Evolutionary conservation across 2,888 invertebrate species (phyloP).

Genomic region (Euzetes globulus): DNA sequence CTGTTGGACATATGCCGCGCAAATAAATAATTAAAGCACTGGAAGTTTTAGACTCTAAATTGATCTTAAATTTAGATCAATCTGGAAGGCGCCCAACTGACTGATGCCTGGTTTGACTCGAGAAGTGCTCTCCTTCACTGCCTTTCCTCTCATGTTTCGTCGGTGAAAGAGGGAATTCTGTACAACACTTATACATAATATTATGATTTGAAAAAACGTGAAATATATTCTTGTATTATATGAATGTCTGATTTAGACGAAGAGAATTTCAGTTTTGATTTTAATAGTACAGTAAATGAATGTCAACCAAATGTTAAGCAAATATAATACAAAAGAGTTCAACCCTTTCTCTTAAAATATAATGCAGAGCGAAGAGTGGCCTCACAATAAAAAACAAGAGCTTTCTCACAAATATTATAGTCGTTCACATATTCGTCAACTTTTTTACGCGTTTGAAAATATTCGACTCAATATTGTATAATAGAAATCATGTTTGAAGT

Average conservation of each 20-base stretch:
- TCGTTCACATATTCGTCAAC: neutral
- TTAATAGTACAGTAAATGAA: constrained; percentile 10
- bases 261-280: constrained; percentile 9
- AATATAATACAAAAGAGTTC: constrained; percentile 9
- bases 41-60: neutral
- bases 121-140: neutral
- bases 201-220: neutral
- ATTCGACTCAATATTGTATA: neutral
- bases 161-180: neutral
- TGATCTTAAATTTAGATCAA: too few species aligned
- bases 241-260: neutral
- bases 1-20: neutral
- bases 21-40: neutral
- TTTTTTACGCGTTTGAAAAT: neutral
- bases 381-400: constrained; percentile 6
- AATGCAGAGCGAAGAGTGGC: constrained; percentile 2
- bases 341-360: neutral
- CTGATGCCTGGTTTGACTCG: neutral
- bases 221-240: neutral
- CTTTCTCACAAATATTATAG: constrained; percentile 15
- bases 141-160: neutral
- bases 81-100: neutral
- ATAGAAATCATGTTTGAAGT: too few species aligned
- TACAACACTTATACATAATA: neutral
- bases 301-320: constrained; percentile 23